These are phyloP conservation scores for Nasonia giraulti DNA, from an alignment of 1,140 invertebrate genomes.

Conservation along the genomic window DNA sequence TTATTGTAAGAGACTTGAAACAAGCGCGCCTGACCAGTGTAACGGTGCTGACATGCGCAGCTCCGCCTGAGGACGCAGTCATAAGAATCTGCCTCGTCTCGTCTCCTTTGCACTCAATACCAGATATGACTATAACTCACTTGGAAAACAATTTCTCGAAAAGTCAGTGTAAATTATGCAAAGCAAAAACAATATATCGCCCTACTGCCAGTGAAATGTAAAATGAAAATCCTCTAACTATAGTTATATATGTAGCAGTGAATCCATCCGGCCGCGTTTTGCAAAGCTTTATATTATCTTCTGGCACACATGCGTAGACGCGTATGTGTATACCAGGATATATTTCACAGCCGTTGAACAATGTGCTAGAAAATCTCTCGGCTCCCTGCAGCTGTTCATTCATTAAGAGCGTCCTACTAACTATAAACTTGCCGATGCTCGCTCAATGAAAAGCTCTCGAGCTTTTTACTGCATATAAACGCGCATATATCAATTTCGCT, in stretches of 20 bases:
- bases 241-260: no score
- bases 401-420: constrained; percentile 3
- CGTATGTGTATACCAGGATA: neutral
- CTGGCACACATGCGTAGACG: neutral
- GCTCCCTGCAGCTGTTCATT: neutral
- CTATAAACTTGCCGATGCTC: neutral
- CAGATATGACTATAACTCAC: no score
- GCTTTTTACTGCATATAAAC: neutral
- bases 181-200: neutral
- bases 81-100: no score
- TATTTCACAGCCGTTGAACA: neutral
- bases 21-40: neutral
- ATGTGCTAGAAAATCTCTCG: neutral
- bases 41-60: no score
- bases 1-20: neutral
- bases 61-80: no score
- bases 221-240: neutral
- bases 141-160: neutral
- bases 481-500: neutral
- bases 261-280: neutral
- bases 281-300: neutral
- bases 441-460: neutral
- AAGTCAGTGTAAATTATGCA: neutral
- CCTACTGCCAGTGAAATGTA: neutral
- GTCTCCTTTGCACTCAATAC: no score